Evolutionary conservation across 2,797 vertebrate genomes (phyloP).

Genomic region (Chloroceryle inda): DNA sequence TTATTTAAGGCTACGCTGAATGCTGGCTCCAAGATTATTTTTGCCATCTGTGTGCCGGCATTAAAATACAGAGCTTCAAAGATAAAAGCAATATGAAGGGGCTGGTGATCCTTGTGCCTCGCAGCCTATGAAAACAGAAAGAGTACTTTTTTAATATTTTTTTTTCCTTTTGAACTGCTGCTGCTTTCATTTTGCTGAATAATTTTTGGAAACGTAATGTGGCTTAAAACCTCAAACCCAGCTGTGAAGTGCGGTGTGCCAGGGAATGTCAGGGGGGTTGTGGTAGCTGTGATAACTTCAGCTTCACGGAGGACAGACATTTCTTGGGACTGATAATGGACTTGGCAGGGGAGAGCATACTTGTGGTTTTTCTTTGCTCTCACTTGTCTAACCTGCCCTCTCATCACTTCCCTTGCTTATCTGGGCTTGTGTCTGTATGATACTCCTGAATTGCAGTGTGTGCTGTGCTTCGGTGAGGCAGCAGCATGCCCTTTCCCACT

Average conservation of each 20-base stretch:
- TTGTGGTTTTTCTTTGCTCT: not conserved
- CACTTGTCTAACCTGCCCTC: not conserved
- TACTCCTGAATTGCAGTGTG: not conserved
- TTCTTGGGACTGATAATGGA: not conserved
- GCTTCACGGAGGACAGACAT: not conserved
- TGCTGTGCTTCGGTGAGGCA: not conserved
- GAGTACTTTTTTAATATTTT: not conserved
- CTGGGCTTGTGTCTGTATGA: not conserved
- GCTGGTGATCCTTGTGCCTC: conserved; percentile 34
- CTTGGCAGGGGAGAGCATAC: not conserved
- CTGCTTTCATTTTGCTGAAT: conserved; percentile 60
- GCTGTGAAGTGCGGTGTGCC: not conserved
- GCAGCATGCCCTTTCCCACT: not conserved
- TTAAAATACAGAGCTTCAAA: conserved; percentile 56
- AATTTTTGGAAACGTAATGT: conserved; percentile 26
- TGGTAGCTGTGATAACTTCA: not conserved
- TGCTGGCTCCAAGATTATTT: conserved; percentile 56
- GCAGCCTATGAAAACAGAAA: not conserved
- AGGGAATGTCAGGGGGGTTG: not conserved
- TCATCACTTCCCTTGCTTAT: not conserved
- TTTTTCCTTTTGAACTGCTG: not conserved
- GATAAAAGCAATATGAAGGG: conserved; percentile 51
- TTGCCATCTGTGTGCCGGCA: conserved; percentile 56
- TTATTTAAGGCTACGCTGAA: conserved; percentile 46
- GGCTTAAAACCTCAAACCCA: conserved; percentile 37